A percentile compares a stretch with the other conserved stretches of the same genome.
phyloP scores from a whole-genome alignment of 2,797 vertebrate genomes.

The Arremon aurantiirostris region DNA sequence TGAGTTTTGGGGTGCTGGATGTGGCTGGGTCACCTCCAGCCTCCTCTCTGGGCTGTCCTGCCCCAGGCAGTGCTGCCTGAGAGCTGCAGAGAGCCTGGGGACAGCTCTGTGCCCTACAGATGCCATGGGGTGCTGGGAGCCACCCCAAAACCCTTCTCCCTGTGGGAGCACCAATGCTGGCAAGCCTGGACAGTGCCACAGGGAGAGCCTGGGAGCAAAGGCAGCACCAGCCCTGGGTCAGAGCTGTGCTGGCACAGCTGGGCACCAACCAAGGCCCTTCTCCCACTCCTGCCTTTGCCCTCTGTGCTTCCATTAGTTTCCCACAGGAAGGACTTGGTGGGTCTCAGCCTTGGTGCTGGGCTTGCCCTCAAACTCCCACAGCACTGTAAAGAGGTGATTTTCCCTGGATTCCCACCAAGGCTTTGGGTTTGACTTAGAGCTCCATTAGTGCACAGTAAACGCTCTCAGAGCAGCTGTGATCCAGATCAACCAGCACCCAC shows the following conservation, averaged over 20 bases:
- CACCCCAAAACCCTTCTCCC: not conserved
- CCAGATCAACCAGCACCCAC: not conserved
- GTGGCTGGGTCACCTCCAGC: not conserved
- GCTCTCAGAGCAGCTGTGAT: not conserved
- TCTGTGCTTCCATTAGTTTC: not conserved
- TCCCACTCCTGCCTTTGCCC: not conserved
- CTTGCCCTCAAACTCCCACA: not conserved
- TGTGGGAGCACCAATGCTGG: accelerated
- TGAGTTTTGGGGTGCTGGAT: not conserved
- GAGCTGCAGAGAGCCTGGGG: not conserved
- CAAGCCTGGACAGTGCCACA: accelerated
- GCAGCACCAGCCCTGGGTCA: accelerated
- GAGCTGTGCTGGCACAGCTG: not conserved
- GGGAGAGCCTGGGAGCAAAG: accelerated
- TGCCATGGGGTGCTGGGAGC: not conserved
- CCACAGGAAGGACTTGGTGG: not conserved
- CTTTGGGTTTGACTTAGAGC: not conserved
- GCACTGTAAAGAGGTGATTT: not conserved
- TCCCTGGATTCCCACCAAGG: not conserved
- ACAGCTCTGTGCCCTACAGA: accelerated
- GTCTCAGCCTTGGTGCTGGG: not conserved
- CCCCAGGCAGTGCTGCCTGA: not conserved
- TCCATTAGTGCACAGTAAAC: not conserved
- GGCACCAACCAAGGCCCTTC: not conserved
- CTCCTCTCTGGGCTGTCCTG: not conserved